Percentiles rank a stretch among this genome's conserved stretches.
phyloP scores from a whole-genome alignment of 1,140 invertebrate genomes.

The Calephelis nemesis region DNA sequence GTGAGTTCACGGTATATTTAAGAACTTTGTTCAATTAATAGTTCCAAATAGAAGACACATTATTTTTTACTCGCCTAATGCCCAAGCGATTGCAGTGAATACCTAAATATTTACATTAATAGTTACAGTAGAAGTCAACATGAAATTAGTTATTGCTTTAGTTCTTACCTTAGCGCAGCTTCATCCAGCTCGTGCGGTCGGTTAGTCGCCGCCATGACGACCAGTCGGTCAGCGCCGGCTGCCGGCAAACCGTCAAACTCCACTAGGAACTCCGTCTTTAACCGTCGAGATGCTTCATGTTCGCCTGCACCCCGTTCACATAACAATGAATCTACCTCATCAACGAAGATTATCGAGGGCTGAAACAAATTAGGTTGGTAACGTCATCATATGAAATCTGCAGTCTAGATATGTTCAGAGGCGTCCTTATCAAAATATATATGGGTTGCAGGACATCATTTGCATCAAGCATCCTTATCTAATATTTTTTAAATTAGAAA shows the following conservation, averaged over 20 bases:
- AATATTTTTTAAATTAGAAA: too few relatives aligned
- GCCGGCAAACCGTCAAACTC: constrained; percentile 95
- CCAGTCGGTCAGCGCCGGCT: constrained; percentile 91
- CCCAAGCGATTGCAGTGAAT: background rate
- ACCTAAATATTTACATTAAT: too few relatives aligned
- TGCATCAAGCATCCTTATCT: too few relatives aligned
- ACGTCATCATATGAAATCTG: background rate
- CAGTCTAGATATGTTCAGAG: too few relatives aligned
- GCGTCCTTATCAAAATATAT: background rate
- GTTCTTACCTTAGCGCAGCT: constrained; percentile 50
- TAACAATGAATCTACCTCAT: constrained; percentile 97
- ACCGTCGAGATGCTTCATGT: constrained; percentile 95
- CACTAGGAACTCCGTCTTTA: constrained; percentile 99
- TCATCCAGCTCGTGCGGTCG: constrained; percentile 95
- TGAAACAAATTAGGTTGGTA: constrained; percentile 38
- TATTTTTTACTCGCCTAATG: too few relatives aligned
- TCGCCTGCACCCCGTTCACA: constrained; percentile 94
- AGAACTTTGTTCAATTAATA: too few relatives aligned
- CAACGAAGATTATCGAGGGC: constrained; percentile 97
- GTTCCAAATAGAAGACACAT: too few relatives aligned
- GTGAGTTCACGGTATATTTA: too few relatives aligned
- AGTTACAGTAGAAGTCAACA: too few relatives aligned
- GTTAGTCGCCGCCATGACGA: constrained; percentile 99
- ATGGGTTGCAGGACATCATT: too few relatives aligned
- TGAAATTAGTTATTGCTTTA: too few relatives aligned